Base-by-base conservation (phyloP, 2,888 invertebrate species). In the Eumacrocentrus americanus region DNA sequence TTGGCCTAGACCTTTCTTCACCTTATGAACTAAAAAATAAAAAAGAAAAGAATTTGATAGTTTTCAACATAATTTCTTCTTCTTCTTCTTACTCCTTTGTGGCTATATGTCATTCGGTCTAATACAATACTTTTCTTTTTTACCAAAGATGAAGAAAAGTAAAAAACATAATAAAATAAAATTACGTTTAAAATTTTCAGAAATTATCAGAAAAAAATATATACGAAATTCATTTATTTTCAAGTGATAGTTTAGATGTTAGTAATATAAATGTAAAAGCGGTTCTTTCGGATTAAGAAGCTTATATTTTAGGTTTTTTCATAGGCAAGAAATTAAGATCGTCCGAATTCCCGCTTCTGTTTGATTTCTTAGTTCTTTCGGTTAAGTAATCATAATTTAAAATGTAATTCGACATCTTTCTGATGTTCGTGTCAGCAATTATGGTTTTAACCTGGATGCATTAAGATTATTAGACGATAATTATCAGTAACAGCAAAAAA, bases 21-120 rank as follows among this genome's bases (percentile, higher is more conserved):
- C n/a, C n/a, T n/a, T n/a, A n/a, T n/a, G n/a, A n/a, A n/a, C n/a
- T n/a, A n/a, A n/a, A n/a, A n/a, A n/a, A n/a, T n/a, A 48, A 16
- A 25, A 29, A 20, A 52, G 22, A 47, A 11, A 14, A n/a, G n/a
- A n/a, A n/a, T n/a, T 40, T 50, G 56, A 22, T 38, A 18, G 14
- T 37, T 14, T 18, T 38, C 20, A 23, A 25, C 14, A 16, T 3
- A 48, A 34, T 48, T 48, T n/a, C n/a, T n/a, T n/a, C n/a, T n/a
- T n/a, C 16, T 18, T 47, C 0, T 1, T 14, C 11, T 18, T 1
- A 42, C 42, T 42, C 16, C 3, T 44, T n/a, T n/a, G n/a, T n/a
- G n/a, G n/a, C n/a, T n/a, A n/a, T n/a, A n/a, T n/a, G n/a, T n/a
- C n/a, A n/a, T 20, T 12, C n/a, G 18, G 20, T 22, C 9, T 16